Percentiles rank a stretch among this genome's conserved stretches.
These are phyloP conservation scores for Spondyliosoma cantharus DNA, from an alignment of 2,797 vertebrate genomes.

Conservation along the genomic window DNA sequence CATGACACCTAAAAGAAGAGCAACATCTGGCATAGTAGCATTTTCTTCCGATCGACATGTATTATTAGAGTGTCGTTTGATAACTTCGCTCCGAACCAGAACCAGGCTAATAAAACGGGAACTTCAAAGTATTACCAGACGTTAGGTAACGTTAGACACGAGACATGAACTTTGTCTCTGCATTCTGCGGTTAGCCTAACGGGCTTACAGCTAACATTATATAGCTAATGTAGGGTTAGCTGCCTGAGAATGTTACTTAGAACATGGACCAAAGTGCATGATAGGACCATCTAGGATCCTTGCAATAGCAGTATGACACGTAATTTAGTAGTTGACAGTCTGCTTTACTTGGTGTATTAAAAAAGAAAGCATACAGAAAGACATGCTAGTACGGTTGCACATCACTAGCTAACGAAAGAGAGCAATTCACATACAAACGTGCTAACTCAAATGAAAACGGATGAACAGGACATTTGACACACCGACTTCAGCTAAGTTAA, in stretches of 20 bases:
- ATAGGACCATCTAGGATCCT: not conserved
- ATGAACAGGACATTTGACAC: not conserved
- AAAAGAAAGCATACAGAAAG: not conserved
- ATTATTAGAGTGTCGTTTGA: not conserved
- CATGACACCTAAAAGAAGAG: not conserved
- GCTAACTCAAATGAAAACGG: not conserved
- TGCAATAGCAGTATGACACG: not conserved
- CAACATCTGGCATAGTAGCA: no score
- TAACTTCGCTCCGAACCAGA: not conserved
- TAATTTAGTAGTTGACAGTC: not conserved
- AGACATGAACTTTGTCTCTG: not conserved
- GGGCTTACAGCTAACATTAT: not conserved
- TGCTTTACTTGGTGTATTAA: not conserved
- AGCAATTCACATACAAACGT: not conserved
- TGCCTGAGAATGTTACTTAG: constrained; percentile 15
- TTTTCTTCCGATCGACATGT: not conserved
- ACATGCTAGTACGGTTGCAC: fast-evolving
- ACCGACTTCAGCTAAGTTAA: not conserved
- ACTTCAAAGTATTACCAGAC: not conserved
- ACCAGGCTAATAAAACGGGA: not conserved
- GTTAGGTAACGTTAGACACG: not conserved
- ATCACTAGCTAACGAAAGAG: not conserved
- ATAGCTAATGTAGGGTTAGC: not conserved
- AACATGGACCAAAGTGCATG: constrained; percentile 3
- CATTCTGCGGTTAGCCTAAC: not conserved